phyloP scores from a whole-genome alignment of 2,888 invertebrate genomes.

The Pediacus dermestoides region DNA sequence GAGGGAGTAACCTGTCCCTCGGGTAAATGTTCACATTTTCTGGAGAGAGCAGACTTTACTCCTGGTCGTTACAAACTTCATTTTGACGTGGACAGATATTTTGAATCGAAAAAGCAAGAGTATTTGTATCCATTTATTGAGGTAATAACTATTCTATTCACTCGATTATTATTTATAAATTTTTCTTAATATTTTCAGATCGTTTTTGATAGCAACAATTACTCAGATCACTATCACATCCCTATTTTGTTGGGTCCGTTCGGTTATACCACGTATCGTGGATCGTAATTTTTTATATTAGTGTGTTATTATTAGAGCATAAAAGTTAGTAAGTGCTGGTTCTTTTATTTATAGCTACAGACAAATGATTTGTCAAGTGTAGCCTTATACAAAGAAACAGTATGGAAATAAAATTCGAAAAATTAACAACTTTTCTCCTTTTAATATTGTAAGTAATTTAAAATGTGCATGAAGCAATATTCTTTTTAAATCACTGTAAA shows the following conservation, averaged over 20 bases:
- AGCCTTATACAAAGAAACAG: neutral
- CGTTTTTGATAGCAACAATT: slow-evolving; percentile 63
- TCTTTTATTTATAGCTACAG: too few species aligned
- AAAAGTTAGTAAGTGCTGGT: too few species aligned
- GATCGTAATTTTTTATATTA: slow-evolving; percentile 51
- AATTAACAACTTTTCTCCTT: neutral
- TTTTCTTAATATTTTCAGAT: too few species aligned
- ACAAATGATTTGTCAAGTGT: neutral
- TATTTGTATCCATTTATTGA: slow-evolving; percentile 76
- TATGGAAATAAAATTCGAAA: neutral
- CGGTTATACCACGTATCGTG: slow-evolving; percentile 75
- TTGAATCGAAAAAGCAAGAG: slow-evolving; percentile 56
- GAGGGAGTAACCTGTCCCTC: slow-evolving; percentile 61
- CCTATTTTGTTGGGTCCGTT: slow-evolving; percentile 72
- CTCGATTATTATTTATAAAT: neutral
- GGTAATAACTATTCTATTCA: slow-evolving; percentile 47
- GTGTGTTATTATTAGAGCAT: too few species aligned
- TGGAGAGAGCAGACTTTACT: slow-evolving; percentile 57
- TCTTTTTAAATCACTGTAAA: too few species aligned
- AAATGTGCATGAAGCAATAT: too few species aligned
- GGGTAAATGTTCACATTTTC: slow-evolving; percentile 64
- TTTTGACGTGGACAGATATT: slow-evolving; percentile 72
- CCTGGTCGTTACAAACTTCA: slow-evolving; percentile 70
- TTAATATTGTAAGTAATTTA: neutral
- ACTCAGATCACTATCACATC: slow-evolving; percentile 68